A percentile compares a stretch with the other conserved stretches of the same genome.
phyloP scores from a whole-genome alignment of 2,113 vertebrate species.

The Brachionichthys hirsutus region DNA sequence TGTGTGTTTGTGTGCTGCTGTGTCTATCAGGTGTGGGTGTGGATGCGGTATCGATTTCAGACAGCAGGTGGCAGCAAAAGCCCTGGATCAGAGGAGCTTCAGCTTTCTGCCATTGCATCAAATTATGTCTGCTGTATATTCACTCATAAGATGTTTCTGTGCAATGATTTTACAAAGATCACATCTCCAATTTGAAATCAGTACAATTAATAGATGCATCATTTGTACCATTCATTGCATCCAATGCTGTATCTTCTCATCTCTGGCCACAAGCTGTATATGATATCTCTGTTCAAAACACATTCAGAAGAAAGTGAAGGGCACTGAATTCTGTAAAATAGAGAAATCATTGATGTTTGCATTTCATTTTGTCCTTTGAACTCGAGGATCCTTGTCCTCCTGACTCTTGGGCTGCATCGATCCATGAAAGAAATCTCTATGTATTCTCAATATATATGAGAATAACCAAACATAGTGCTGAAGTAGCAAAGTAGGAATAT shows the following conservation, averaged over 20 bases:
- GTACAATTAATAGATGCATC: background rate
- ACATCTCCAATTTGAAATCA: background rate
- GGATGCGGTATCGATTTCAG: conserved; percentile 4
- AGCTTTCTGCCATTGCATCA: conserved; percentile 18
- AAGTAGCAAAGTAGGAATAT: conserved; percentile 41
- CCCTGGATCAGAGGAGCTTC: background rate
- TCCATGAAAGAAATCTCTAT: background rate
- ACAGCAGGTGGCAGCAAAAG: conserved; percentile 71
- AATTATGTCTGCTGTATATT: background rate
- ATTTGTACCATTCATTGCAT: conserved; percentile 13
- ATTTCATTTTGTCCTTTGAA: background rate
- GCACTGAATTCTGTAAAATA: background rate
- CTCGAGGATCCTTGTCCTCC: background rate
- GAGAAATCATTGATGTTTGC: background rate
- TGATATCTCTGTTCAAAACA: background rate
- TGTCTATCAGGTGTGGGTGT: background rate
- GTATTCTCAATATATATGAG: background rate
- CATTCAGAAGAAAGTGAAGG: background rate
- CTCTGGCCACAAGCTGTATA: background rate
- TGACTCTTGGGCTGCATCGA: background rate
- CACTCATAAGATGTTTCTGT: conserved; percentile 8
- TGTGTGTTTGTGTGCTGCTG: background rate
- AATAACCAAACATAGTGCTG: conserved; percentile 16
- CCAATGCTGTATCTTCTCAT: background rate
- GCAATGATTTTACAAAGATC: background rate